Conservation (phyloP, 2,797 vertebrate species). For the Enteromius treurensis region DNA sequence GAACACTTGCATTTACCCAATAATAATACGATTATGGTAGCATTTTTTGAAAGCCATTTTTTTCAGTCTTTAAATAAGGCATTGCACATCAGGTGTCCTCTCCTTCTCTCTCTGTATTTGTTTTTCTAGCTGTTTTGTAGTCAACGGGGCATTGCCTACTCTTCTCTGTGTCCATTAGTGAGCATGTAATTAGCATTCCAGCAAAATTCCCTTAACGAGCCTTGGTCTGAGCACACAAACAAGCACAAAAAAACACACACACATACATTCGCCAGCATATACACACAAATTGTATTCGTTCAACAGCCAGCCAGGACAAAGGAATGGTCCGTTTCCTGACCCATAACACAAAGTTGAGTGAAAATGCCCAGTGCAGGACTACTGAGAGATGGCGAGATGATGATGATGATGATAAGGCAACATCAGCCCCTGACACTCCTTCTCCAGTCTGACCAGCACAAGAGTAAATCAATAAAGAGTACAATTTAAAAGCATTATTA, state of each 20-base stretch:
- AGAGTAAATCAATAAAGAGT: neutral
- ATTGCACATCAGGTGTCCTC: constrained; percentile 13
- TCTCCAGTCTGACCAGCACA: neutral
- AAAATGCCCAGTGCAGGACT: constrained; percentile 43
- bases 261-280: constrained; percentile 22
- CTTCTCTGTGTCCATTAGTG: constrained; percentile 44
- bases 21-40: neutral
- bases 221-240: constrained; percentile 22
- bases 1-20: neutral
- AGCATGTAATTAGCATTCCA: constrained; percentile 56
- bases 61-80: neutral
- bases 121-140: constrained; percentile 40
- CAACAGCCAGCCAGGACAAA: constrained; percentile 56
- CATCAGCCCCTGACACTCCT: constrained; percentile 10
- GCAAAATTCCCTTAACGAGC: constrained; percentile 34
- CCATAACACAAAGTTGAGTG: constrained; percentile 56
- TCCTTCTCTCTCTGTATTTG: constrained; percentile 30
- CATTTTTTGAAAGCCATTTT: neutral
- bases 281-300: constrained; percentile 38
- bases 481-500: neutral
- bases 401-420: constrained; percentile 36
- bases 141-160: constrained; percentile 34
- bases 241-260: constrained; percentile 22
- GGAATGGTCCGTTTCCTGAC: constrained; percentile 69
- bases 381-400: constrained; percentile 27